phyloP scores from a whole-genome alignment of 2,113 vertebrate genomes.

The Micronycteris hirsuta region DNA sequence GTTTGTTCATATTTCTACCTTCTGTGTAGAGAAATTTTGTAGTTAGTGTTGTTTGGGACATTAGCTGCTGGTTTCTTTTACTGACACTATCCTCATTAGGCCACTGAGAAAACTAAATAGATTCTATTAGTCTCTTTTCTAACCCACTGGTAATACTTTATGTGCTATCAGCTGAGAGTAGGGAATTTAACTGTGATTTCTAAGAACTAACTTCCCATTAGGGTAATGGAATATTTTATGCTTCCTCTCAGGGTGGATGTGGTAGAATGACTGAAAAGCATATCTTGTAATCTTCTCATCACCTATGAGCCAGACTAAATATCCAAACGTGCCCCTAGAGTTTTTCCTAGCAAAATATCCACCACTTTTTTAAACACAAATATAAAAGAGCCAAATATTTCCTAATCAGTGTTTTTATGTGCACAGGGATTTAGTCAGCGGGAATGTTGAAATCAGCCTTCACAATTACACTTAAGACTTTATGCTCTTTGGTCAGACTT shows the following conservation, averaged over 20 bases:
- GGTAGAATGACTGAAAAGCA: background rate
- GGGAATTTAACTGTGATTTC: slow-evolving; percentile 37
- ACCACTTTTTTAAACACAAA: slow-evolving; percentile 30
- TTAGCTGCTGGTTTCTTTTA: slow-evolving; percentile 38
- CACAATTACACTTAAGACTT: background rate
- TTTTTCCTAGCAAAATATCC: background rate
- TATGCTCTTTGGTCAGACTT: background rate
- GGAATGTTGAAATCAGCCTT: background rate
- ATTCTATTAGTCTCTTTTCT: slow-evolving; percentile 32
- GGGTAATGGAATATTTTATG: background rate
- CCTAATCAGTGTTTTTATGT: background rate
- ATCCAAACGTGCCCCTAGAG: background rate
- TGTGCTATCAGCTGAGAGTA: background rate
- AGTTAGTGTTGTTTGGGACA: slow-evolving; percentile 3
- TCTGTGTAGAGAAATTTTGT: slow-evolving; percentile 16
- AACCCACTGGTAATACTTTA: slow-evolving; percentile 35
- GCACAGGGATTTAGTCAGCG: background rate
- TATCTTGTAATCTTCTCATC: background rate
- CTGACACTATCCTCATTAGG: slow-evolving; percentile 43
- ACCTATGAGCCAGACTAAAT: background rate
- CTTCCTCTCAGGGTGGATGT: background rate
- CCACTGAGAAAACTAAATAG: slow-evolving; percentile 56
- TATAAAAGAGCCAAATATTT: background rate
- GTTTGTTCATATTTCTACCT: slow-evolving; percentile 34
- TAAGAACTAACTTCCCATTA: slow-evolving; percentile 35